Percentiles rank a stretch among this genome's conserved stretches.
Conservation (phyloP, 2,113 vertebrate species). For the Mixornis gularis region DNA sequence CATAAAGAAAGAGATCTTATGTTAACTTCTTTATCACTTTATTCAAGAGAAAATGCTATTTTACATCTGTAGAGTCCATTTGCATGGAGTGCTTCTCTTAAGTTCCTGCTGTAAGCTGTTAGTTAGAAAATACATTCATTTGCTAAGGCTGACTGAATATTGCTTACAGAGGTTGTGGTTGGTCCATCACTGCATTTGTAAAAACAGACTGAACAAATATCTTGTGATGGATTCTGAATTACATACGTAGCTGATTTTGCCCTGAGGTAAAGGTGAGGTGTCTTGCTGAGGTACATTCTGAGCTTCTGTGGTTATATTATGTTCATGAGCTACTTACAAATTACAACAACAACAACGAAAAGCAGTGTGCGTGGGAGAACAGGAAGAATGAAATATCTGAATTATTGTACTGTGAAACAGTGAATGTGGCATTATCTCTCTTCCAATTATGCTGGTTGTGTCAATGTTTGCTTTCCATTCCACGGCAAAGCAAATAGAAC, state of each 20-base stretch:
- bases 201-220: not conserved
- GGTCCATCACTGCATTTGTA: not conserved
- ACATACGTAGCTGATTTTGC: not conserved
- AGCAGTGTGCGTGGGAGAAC: accelerated
- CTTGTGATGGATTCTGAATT: not conserved
- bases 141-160: not conserved
- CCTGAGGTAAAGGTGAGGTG: not conserved
- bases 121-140: not conserved
- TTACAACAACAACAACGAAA: not conserved
- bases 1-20: not conserved
- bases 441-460: not conserved
- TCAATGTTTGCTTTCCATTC: not conserved
- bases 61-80: not conserved
- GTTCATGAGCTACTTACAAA: not conserved
- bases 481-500: not conserved
- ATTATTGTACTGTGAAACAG: not conserved
- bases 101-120: not conserved
- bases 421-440: not conserved
- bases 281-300: not conserved
- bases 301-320: not conserved
- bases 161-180: not conserved
- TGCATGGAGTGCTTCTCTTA: not conserved
- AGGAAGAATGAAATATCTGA: not conserved
- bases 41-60: not conserved
- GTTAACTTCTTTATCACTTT: not conserved